These are phyloP conservation scores for Leucopternis melanops DNA, from an alignment of 2,113 vertebrate genomes.

Conservation along the genomic window DNA sequence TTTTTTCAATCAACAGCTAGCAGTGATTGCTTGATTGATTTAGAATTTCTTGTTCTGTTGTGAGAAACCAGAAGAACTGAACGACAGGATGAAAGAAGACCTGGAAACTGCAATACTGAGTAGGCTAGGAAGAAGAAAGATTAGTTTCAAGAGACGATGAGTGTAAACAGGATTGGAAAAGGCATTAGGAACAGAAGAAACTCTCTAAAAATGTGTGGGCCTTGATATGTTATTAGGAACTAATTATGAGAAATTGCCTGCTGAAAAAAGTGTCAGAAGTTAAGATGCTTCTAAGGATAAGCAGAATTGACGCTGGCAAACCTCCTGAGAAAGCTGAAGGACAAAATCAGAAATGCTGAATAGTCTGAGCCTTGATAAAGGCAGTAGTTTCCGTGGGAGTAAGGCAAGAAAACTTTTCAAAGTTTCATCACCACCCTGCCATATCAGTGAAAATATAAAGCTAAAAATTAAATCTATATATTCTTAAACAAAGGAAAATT, in stretches of 20 bases:
- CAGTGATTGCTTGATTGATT: neutral
- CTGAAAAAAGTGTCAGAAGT: neutral
- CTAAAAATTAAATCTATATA: neutral
- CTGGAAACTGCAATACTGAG: neutral
- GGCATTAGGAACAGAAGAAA: neutral
- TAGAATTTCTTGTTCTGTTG: neutral
- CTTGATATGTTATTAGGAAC: conserved; percentile 21
- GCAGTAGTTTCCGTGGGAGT: neutral
- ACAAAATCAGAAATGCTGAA: neutral
- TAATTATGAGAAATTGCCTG: conserved; percentile 23
- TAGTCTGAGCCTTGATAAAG: neutral
- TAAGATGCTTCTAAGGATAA: conserved; percentile 21
- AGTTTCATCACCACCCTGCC: neutral
- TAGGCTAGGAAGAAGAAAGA: neutral
- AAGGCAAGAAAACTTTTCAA: neutral
- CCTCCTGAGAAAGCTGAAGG: neutral
- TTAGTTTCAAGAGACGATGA: neutral
- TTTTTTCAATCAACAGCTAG: neutral
- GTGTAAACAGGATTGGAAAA: neutral
- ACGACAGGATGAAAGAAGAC: neutral
- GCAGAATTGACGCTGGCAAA: neutral
- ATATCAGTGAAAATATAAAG: neutral
- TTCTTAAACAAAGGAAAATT: neutral
- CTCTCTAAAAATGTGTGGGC: neutral
- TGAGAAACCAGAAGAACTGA: neutral